Evolutionary conservation across 2,888 invertebrate species (phyloP).

Genomic region (Troglohyphantes excavatus): DNA sequence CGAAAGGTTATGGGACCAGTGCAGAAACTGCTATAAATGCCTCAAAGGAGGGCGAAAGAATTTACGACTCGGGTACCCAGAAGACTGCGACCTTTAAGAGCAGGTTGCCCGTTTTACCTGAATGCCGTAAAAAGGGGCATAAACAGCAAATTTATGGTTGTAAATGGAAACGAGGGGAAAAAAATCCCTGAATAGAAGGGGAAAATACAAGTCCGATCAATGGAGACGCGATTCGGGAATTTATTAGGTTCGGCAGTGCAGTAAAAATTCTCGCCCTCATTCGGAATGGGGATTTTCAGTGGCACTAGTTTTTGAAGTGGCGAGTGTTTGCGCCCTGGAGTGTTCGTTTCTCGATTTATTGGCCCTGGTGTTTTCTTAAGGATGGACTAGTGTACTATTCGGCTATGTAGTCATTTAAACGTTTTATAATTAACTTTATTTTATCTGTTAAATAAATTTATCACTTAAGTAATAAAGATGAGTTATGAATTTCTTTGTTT

Average conservation of each 20-base stretch:
- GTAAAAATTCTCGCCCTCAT: constrained; percentile 7
- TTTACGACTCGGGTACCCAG: constrained; percentile 52
- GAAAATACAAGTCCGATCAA: constrained; percentile 33
- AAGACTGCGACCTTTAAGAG: constrained; percentile 35
- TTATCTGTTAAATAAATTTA: no score
- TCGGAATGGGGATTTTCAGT: neutral
- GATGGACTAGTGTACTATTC: no score
- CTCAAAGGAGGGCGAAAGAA: constrained; percentile 50
- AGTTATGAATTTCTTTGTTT: no score
- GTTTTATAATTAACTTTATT: no score
- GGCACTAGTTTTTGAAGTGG: neutral
- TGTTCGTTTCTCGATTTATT: neutral
- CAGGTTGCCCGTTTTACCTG: constrained; percentile 61
- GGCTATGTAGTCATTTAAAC: no score
- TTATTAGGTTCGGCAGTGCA: constrained; percentile 27
- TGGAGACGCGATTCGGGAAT: constrained; percentile 35
- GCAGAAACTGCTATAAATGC: constrained; percentile 48
- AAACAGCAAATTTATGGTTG: constrained; percentile 71
- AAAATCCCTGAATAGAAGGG: neutral
- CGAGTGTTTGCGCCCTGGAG: neutral
- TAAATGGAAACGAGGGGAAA: constrained; percentile 47
- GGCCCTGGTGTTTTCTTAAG: no score
- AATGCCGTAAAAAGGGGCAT: constrained; percentile 60
- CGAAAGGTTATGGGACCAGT: neutral
- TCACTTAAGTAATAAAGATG: no score